phyloP scores from a whole-genome alignment of 2,888 invertebrate species.

The Abrostola tripartita region DNA sequence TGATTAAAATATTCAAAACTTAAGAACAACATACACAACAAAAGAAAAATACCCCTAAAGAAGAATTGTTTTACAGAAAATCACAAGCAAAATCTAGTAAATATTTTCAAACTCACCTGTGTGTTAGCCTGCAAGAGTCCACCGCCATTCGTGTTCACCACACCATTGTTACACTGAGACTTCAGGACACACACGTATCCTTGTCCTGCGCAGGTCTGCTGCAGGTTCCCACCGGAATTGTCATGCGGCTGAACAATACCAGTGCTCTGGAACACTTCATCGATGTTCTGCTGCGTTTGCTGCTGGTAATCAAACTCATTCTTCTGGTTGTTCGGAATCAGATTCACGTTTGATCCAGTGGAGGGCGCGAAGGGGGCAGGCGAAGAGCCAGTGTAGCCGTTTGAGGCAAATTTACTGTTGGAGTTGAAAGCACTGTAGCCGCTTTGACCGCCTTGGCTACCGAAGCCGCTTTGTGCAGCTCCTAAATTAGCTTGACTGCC shows the following conservation, averaged over 20 bases:
- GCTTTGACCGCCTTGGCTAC: too few species aligned
- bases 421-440: constrained; percentile 53
- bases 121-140: constrained; percentile 83
- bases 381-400: constrained; percentile 78
- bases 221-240: constrained; percentile 74
- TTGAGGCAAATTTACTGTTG: constrained; percentile 62
- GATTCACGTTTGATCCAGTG: constrained; percentile 74
- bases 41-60: too few species aligned
- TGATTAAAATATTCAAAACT: too few species aligned
- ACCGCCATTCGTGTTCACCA: constrained; percentile 84
- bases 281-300: constrained; percentile 76
- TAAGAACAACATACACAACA: too few species aligned
- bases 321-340: constrained; percentile 76
- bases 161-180: constrained; percentile 89
- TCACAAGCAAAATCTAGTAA: background rate
- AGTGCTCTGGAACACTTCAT: constrained; percentile 75
- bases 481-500: constrained; percentile 20
- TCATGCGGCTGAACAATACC: constrained; percentile 73
- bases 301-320: constrained; percentile 75
- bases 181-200: constrained; percentile 90
- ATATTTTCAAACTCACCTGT: constrained; percentile 82
- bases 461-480: constrained; percentile 26
- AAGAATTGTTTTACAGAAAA: too few species aligned
- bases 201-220: constrained; percentile 87
- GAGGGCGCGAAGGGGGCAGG: constrained; percentile 77